A percentile compares a stretch with the other conserved stretches of the same genome.
Evolutionary conservation across 2,888 invertebrate genomes (phyloP).

Genomic region (Caenorhabditis sinica): DNA sequence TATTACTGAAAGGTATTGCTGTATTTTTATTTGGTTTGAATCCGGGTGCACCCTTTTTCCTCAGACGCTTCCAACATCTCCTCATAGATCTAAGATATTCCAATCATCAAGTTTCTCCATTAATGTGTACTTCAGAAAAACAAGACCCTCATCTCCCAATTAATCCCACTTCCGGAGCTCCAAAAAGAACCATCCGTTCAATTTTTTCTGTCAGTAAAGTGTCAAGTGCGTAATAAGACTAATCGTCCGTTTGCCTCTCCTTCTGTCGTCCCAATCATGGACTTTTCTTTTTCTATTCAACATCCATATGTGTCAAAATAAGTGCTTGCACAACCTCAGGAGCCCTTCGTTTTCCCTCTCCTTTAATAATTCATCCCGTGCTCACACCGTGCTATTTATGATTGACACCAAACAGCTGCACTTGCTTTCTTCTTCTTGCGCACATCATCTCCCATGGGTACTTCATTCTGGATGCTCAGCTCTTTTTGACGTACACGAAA

Average conservation of each 20-base stretch:
- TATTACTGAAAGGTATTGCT: too few species aligned
- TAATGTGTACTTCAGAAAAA: not conserved
- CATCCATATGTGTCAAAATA: conserved; percentile 45
- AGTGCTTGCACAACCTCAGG: conserved; percentile 10
- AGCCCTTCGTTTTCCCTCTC: conserved; percentile 16
- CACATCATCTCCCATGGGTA: conserved; percentile 52
- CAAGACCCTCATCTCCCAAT: not conserved
- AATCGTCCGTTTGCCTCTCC: conserved; percentile 21
- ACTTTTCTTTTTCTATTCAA: not conserved
- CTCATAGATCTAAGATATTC: not conserved
- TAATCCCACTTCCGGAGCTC: conserved; percentile 18
- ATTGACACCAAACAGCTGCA: conserved; percentile 65
- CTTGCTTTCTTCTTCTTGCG: conserved; percentile 33
- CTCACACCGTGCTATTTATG: conserved; percentile 52
- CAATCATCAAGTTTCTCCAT: not conserved
- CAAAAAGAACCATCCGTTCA: conserved; percentile 31
- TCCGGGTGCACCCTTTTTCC: too few species aligned
- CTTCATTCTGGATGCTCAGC: conserved; percentile 54
- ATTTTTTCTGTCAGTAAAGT: conserved; percentile 38
- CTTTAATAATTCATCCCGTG: conserved; percentile 56
- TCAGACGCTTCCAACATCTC: too few species aligned
- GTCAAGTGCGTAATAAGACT: conserved; percentile 57
- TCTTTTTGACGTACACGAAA: conserved; percentile 48
- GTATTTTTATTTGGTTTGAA: not conserved
- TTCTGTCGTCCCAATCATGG: conserved; percentile 44